phyloP scores from a whole-genome alignment of 2,797 vertebrate species.

The Thalassophryne amazonica region DNA sequence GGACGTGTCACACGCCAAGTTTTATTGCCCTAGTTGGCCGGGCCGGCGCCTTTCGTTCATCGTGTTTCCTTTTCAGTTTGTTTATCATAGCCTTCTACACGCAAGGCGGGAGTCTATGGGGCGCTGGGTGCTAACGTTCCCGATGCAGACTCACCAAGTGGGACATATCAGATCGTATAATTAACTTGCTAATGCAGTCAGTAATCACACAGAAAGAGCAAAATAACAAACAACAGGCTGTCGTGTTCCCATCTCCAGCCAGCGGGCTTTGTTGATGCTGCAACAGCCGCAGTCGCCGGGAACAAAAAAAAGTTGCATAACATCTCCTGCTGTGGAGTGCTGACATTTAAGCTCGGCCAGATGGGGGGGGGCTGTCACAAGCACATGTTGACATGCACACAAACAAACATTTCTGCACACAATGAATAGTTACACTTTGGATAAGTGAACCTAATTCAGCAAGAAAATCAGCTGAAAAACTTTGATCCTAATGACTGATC shows the following conservation, averaged over 20 bases:
- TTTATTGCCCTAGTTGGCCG: neutral
- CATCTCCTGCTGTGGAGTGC: conserved; percentile 22
- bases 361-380: conserved; percentile 19
- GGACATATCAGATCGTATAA: conserved; percentile 50
- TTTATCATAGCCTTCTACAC: conserved; percentile 6
- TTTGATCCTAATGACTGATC: no score
- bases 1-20: conserved; percentile 21
- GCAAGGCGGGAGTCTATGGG: conserved; percentile 12
- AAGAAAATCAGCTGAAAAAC: no score
- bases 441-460: no score
- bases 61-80: conserved; percentile 17
- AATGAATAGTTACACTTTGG: neutral
- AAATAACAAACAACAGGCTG: conserved; percentile 68
- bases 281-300: conserved; percentile 15
- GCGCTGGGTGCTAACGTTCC: neutral
- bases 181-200: conserved; percentile 57
- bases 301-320: conserved; percentile 67
- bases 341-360: conserved; percentile 59
- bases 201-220: conserved; percentile 36
- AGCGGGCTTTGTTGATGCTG: conserved; percentile 56
- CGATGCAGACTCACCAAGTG: conserved; percentile 33
- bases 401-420: neutral
- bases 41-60: conserved; percentile 8
- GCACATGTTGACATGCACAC: conserved; percentile 38
- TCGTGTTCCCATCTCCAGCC: conserved; percentile 49